Evolutionary conservation across 2,797 vertebrate species (phyloP).

Genomic region (Amphiprion clarkii): DNA sequence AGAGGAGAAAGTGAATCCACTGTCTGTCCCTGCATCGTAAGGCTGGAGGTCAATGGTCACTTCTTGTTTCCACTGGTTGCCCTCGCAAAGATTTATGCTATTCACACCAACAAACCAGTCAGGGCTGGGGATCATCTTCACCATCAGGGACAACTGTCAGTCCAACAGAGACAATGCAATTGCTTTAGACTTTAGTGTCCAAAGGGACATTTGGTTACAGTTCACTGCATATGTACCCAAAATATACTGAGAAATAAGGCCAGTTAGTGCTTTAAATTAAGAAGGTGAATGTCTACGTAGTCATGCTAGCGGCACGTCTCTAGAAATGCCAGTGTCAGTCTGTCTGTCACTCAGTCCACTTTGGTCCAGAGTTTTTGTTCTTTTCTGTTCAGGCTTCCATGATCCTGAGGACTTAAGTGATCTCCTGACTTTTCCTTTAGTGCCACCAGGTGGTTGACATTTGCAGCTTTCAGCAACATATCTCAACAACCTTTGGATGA

Average conservation of each 20-base stretch:
- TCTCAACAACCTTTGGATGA: not conserved
- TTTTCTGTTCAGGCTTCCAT: not conserved
- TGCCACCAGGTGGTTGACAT: not conserved
- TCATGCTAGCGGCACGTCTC: not conserved
- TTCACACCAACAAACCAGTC: constrained; percentile 85
- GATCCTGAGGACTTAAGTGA: not conserved
- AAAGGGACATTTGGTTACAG: not conserved
- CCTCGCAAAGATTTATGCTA: constrained; percentile 79
- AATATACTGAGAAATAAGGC: not conserved
- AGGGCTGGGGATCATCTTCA: constrained; percentile 84
- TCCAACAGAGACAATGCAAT: constrained; percentile 21
- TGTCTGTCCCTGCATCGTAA: constrained; percentile 87
- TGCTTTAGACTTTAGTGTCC: not conserved
- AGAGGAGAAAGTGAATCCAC: constrained; percentile 88
- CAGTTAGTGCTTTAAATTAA: not conserved
- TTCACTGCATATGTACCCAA: not conserved
- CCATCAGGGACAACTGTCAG: constrained; percentile 81
- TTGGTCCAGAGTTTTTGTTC: not conserved
- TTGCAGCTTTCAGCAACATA: not conserved
- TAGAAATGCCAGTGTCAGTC: too few species aligned
- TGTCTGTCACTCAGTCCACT: not conserved
- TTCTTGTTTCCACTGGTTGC: constrained; percentile 85
- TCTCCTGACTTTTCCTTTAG: not conserved
- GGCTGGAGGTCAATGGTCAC: constrained; percentile 84
- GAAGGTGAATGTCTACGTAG: not conserved